Evolutionary conservation across 2,797 vertebrate genomes (phyloP), one percentile per base, ranked within the genome.

Genomic region (Prunella strophiata): DNA sequence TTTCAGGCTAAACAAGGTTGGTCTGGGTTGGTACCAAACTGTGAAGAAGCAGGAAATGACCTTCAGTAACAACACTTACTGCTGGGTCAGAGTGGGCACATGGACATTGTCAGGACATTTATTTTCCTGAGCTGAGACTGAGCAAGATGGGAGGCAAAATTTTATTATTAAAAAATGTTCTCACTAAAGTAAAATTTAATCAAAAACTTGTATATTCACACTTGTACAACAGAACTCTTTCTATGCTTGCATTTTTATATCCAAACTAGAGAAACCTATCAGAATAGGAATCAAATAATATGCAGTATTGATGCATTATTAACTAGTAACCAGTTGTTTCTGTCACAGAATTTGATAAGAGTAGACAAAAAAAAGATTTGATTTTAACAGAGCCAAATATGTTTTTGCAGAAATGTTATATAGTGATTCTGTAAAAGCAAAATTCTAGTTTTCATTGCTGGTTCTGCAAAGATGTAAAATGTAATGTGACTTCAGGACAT

Each of bases 41-140:
- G 43, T 25, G 77, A 86, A 43, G 85, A 74, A 91, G 63, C 23
- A 88, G 88, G 88, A 91, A 91, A 84, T 87, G 20, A 93, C 91
- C 75, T 95, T 95, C 77, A 62, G 43, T 40, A 55, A 16, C 19
- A 45, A 11, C 4, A 4, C 29, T 66, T 47, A 17, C 18, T 61
- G 61, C 58, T 72, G 62, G 11, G 29, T 75, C 54, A 66, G 84
- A 42, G 62, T n/a, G 63, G 51, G 30, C 25, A 47, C 22, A 5
- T 9, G 10, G 45, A 45, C 59, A 25, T 18, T 40, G 62, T 22
- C 73, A 54, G 62, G 63, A 51, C 55, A 58, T 7, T 72, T 36
- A 26, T 67, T 51, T 51, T 66, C 27, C 40, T 57, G 45, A 42
- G 10, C 19, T 65, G 20, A 20, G 32, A n/a, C 29, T 54, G 66